Conservation (phyloP, 2,113 vertebrate genomes). For the Illadopsis cleaveri region DNA sequence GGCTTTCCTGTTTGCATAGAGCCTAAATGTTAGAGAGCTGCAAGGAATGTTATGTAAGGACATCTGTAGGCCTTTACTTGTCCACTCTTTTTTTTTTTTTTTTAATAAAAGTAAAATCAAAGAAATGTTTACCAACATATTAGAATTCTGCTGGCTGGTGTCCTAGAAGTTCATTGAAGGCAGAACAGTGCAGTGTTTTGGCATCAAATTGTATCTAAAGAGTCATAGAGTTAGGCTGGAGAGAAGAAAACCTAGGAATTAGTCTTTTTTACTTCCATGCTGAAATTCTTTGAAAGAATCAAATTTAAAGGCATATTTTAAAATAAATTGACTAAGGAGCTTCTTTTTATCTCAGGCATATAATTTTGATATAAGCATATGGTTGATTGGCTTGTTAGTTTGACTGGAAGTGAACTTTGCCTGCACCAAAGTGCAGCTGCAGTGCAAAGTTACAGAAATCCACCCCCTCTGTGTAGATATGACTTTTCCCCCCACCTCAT, state of each 20-base stretch:
- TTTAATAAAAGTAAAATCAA: not conserved
- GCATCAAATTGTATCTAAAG: not conserved
- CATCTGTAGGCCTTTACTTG: not conserved
- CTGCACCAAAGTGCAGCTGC: fast-evolving
- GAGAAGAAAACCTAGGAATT: not conserved
- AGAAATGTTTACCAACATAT: not conserved
- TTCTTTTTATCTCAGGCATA: not conserved
- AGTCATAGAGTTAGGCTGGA: not conserved
- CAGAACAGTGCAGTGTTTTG: not conserved
- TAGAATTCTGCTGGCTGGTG: not conserved
- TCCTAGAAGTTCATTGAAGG: not conserved
- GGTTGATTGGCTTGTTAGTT: not conserved
- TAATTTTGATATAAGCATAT: not conserved
- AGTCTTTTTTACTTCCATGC: not conserved
- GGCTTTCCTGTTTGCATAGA: not conserved
- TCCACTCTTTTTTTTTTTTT: not conserved
- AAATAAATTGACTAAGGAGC: not conserved
- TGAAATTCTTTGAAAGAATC: not conserved
- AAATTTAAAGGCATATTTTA: not conserved
- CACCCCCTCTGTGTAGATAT: fast-evolving
- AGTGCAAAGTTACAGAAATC: not conserved
- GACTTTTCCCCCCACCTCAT: not conserved
- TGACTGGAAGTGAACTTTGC: not conserved
- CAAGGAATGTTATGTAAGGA: not conserved
- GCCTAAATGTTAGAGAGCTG: not conserved